Base-by-base conservation (phyloP, 2,888 invertebrate genomes). In the Luperina nickerlii region DNA sequence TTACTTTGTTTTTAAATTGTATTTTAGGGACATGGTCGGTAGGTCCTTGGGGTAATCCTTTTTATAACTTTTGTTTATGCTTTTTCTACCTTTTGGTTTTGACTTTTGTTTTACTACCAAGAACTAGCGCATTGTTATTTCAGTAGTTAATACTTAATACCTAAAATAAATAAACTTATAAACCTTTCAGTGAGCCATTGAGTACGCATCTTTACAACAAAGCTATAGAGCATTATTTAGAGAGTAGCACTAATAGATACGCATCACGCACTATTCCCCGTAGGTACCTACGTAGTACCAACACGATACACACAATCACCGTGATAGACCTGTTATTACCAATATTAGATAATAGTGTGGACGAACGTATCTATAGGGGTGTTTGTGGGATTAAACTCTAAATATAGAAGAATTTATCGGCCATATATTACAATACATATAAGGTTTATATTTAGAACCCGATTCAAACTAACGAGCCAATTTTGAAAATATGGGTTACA, bases 231-330 rank as follows among this genome's bases (percentile, higher is more conserved):
- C 38, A 62, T 74, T 78, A 82, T 74, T 78, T 74, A 78, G 1
- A 65, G 57, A 71, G 60, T 8, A 67, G 27, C 42, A 67, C 60
- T 78, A 79, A 87, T 74, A 83, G 84, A 87, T 84, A 79, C 73
- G 62, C 79, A 87, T 83, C 79, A 70, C 48, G 63, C 62, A 69
- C 72, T 84, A 79, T 70, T 83, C 84, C 78, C 45, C 66, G 62
- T 73, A 38, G 38, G 38, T 38, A 7, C 38, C 0, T 38, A 74
- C 71, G 73, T 60, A 57, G 32, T 70, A 63, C 13, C 72, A 60
- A 75, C 84, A 81, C n/a, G 84, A 85, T 74, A 81, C 82, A 57
- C 66, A 85, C 74, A 85, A 45, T 83, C 74, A 85, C 66, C 18
- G 67, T 63, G 82, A 85, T 83, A 63, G 85, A 63, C 24, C 45